These are phyloP conservation scores for Dolichotis patagonum DNA, from an alignment of 2,113 vertebrate genomes.

Conservation along the genomic window DNA sequence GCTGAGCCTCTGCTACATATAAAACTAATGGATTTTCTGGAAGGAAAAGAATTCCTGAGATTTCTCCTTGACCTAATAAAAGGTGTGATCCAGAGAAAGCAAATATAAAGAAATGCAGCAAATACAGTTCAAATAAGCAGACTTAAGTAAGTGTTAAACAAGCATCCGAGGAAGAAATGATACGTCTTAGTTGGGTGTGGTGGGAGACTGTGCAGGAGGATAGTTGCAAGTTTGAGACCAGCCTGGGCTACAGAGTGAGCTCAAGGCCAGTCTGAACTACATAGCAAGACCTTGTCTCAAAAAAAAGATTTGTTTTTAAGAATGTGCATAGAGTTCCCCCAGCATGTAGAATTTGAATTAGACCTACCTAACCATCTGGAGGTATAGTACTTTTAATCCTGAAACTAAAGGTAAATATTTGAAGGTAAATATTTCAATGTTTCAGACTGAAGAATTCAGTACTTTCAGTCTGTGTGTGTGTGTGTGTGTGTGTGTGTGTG, in stretches of 20 bases:
- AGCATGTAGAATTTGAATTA: background rate
- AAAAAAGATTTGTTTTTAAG: no score
- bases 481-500: no score
- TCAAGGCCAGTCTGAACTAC: no score
- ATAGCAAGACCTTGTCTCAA: no score
- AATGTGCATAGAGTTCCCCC: background rate
- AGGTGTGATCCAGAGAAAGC: constrained; percentile 26
- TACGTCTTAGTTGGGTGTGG: background rate
- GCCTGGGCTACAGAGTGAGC: no score
- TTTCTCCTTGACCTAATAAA: background rate
- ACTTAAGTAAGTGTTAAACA: background rate
- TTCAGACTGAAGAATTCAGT: background rate
- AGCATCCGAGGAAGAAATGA: background rate
- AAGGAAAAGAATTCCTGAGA: constrained; percentile 32
- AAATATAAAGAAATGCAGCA: background rate
- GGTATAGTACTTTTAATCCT: background rate
- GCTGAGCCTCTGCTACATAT: background rate
- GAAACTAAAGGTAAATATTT: background rate
- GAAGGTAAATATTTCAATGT: background rate
- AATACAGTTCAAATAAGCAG: background rate
- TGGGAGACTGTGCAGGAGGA: no score
- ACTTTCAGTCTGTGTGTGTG: background rate
- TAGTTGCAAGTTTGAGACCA: no score
- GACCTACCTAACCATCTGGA: background rate
- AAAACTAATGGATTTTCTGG: background rate